Conservation (phyloP, 2,113 vertebrate species). For the Ondatra zibethicus region DNA sequence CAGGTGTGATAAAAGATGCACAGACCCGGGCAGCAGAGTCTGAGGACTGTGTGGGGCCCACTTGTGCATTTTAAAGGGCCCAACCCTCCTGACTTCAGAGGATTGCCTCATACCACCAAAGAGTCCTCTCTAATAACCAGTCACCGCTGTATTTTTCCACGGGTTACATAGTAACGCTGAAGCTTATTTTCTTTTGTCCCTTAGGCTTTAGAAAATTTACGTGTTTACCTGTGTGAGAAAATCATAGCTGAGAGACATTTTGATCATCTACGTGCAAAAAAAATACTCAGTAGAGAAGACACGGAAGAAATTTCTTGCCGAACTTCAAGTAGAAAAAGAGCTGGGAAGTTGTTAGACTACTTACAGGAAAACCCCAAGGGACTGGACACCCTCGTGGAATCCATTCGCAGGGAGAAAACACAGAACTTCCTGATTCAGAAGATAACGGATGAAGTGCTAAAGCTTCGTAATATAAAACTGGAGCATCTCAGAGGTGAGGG, state of each 20-base stretch:
- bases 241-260: conserved; percentile 97
- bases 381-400: conserved; percentile 93
- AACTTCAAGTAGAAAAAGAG: conserved; percentile 92
- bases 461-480: conserved; percentile 94
- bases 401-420: conserved; percentile 92
- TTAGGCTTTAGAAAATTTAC: conserved; percentile 90
- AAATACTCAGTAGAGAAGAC: conserved; percentile 96
- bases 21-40: neutral
- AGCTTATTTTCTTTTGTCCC: conserved; percentile 69
- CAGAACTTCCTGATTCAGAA: conserved; percentile 96
- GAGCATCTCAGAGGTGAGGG: conserved; percentile 92
- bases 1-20: neutral
- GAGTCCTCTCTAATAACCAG: neutral
- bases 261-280: conserved; percentile 95
- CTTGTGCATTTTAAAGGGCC: neutral
- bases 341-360: conserved; percentile 94
- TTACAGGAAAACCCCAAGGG: conserved; percentile 96
- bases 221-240: conserved; percentile 95
- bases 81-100: neutral
- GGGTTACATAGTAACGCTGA: conserved; percentile 26
- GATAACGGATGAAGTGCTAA: conserved; percentile 97
- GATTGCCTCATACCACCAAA: neutral
- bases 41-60: neutral
- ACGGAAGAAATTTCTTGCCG: conserved; percentile 96
- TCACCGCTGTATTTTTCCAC: conserved; percentile 14